A percentile compares a stretch with the other conserved stretches of the same genome.
Conservation (phyloP, 1,140 invertebrate species). For the Euschistus heros region DNA sequence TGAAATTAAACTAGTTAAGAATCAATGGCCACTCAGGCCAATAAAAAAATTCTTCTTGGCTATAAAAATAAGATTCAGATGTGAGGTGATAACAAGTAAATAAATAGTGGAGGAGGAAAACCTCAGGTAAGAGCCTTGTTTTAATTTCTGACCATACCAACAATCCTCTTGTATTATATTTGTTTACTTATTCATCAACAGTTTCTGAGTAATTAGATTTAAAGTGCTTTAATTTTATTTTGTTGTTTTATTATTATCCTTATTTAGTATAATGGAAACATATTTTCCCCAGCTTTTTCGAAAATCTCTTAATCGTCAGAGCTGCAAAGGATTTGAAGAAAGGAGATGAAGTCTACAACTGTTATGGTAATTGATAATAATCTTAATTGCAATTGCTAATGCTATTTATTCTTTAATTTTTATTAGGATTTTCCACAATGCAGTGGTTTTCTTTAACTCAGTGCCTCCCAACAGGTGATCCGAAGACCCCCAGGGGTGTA, state of each 20-base stretch:
- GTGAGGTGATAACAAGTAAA: too few relatives aligned
- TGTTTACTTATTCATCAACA: background rate
- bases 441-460: too few relatives aligned
- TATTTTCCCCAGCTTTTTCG: conserved; percentile 35
- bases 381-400: too few relatives aligned
- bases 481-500: too few relatives aligned
- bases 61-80: too few relatives aligned
- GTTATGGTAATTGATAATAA: conserved; percentile 66
- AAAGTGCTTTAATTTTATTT: background rate
- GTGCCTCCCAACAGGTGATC: too few relatives aligned
- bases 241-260: background rate
- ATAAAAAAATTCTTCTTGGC: too few relatives aligned
- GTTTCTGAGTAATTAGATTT: background rate
- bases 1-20: too few relatives aligned
- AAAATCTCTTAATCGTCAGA: conserved; percentile 44
- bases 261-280: conserved; percentile 12
- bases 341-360: conserved; percentile 57
- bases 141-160: background rate
- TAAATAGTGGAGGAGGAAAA: background rate
- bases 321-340: conserved; percentile 41
- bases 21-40: too few relatives aligned
- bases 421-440: too few relatives aligned
- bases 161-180: background rate
- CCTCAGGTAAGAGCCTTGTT: background rate
- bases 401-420: too few relatives aligned